These are phyloP conservation scores for Drosophila kikkawai DNA, from an alignment of 1,140 invertebrate species.

Conservation along the genomic window DNA sequence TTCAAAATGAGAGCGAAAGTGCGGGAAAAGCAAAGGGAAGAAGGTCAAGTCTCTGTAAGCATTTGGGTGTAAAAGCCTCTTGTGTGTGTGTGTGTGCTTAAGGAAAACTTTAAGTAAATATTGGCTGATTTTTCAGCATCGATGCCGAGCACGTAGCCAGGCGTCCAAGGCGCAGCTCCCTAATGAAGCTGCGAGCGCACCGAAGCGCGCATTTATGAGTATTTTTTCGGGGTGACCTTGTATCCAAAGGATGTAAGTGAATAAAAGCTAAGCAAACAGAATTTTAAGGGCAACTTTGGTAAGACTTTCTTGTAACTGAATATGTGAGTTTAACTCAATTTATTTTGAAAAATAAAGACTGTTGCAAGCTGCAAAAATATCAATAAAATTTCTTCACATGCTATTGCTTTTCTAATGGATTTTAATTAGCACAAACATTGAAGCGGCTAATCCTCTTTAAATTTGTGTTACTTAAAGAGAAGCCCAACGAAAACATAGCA, in stretches of 20 bases:
- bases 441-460: neutral
- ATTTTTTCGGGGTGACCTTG: constrained; percentile 27
- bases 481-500: neutral
- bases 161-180: constrained; percentile 23
- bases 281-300: neutral
- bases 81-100: constrained; percentile 12
- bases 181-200: constrained; percentile 63
- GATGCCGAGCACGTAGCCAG: constrained; percentile 66
- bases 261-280: neutral
- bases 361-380: neutral
- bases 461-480: neutral
- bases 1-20: constrained; percentile 49
- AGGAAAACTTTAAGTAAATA: constrained; percentile 71
- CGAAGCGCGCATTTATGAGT: constrained; percentile 45
- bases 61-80: constrained; percentile 28
- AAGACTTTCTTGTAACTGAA: neutral
- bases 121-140: constrained; percentile 58
- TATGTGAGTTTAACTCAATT: neutral
- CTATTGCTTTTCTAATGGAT: too few species aligned
- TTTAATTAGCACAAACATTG: neutral
- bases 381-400: neutral
- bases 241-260: constrained; percentile 1
- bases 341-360: neutral
- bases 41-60: constrained; percentile 53
- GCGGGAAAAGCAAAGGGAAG: constrained; percentile 12